Evolutionary conservation across 2,113 vertebrate genomes (phyloP).

Genomic region (Trematocara variabile): DNA sequence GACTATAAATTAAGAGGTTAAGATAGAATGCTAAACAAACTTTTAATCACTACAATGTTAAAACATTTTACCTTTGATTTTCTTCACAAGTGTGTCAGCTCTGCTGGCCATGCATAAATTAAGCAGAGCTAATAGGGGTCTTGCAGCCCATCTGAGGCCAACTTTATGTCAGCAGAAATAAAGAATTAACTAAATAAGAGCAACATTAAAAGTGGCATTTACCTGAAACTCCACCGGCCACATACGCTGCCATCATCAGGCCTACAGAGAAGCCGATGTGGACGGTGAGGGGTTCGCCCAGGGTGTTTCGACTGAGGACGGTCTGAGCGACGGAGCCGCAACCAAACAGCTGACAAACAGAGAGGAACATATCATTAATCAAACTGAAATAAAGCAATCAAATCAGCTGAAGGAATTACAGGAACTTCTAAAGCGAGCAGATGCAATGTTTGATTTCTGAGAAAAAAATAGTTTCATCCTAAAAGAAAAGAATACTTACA

Average conservation of each 20-base stretch:
- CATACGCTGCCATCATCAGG: conserved; percentile 84
- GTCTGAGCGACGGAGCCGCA: conserved; percentile 87
- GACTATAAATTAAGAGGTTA: background rate
- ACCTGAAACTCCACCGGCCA: conserved; percentile 90
- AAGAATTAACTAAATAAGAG: background rate
- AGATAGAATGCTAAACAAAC: background rate
- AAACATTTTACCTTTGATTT: background rate
- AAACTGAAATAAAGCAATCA: background rate
- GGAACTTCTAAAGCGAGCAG: background rate
- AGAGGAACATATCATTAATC: background rate
- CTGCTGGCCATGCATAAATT: background rate
- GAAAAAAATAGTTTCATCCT: background rate
- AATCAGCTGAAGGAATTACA: background rate
- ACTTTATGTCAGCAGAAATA: background rate
- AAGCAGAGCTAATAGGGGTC: background rate
- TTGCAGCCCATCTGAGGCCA: background rate
- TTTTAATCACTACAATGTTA: background rate
- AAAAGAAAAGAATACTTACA: conserved; percentile 76
- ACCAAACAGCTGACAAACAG: conserved; percentile 73
- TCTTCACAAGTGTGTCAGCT: background rate
- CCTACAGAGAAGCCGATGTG: conserved; percentile 85
- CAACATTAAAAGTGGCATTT: conserved; percentile 18
- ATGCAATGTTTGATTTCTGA: background rate
- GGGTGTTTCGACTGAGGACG: conserved; percentile 81
- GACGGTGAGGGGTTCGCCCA: conserved; percentile 79